Base-by-base conservation (phyloP, 2,113 vertebrate species). In the Marcusenius ussheri region DNA sequence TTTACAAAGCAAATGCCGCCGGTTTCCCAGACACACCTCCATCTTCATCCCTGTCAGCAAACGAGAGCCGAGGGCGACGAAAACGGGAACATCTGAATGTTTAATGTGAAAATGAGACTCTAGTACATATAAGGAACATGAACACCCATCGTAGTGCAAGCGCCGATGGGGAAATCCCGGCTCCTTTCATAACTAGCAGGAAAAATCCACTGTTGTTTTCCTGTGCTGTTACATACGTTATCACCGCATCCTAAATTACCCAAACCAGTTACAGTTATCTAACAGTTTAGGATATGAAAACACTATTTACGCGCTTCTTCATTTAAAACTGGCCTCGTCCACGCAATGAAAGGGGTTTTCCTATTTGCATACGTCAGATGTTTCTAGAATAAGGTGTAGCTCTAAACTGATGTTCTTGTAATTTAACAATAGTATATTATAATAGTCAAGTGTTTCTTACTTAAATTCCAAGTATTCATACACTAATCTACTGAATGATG, bases 31-130 rank as follows among this genome's bases (percentile, higher is more conserved):
- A 13, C 11, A 1, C 66, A 31, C 70, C 31, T 8, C 70, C 31
- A 35, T 1, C 70, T 66, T 66, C 62, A 19, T 49, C 62, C 31
- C 42, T 49, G 1, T 51, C 6, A n/a, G 24, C 31, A 27, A 53
- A 88, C 15, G 42, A 31, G n/a, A 70, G 88, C 19, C 3, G 46
- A 49, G 46, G 47, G 58, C 42, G 24, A 77, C 17, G 62, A 66
- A 66, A 53, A 35, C 13, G 35, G 5, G 45, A 51, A 42, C 35
- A 8, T 88, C 50, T 50, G 46, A 88, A 92, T 89, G 89, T 92
- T 92, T 90, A 87, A 90, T 86, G 35, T 17, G 42, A 46, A 84
- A 3, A 66, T 88, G 77, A 21, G 49, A 90, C 77, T 66, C n/a
- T 6, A 51, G 45, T 31, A 90, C 21, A 90, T 80, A 15, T 80